These are phyloP conservation scores for Propithecus coquereli DNA, from an alignment of 2,113 vertebrate species.

Conservation along the genomic window DNA sequence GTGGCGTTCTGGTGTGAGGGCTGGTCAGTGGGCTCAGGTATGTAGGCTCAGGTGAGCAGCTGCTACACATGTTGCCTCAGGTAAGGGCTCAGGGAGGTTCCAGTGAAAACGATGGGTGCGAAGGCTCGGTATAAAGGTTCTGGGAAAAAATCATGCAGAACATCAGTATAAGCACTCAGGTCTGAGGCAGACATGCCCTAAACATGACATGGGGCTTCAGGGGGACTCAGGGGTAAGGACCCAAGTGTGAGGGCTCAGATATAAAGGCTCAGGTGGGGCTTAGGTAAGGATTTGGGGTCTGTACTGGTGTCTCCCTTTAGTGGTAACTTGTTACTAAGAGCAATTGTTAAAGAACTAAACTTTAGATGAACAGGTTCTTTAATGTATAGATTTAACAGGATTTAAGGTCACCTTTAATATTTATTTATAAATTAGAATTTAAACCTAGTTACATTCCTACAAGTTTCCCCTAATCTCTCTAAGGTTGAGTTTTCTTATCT, in stretches of 20 bases:
- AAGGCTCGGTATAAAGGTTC: not conserved
- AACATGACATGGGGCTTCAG: not conserved
- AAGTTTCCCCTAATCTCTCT: not conserved
- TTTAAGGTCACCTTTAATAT: not conserved
- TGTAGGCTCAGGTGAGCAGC: not conserved
- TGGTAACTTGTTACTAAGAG: not conserved
- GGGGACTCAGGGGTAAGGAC: not conserved
- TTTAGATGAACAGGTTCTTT: not conserved
- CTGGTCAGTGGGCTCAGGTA: accelerated
- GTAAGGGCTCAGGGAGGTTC: not conserved
- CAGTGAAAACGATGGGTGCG: not conserved
- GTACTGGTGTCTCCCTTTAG: not conserved
- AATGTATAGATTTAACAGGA: not conserved
- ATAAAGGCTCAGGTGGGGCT: not conserved
- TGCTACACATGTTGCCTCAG: not conserved
- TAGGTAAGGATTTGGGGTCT: not conserved
- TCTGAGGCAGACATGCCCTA: not conserved
- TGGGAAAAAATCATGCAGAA: not conserved
- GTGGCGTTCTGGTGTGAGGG: not conserved
- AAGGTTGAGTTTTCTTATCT: not conserved
- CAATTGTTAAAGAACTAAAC: not conserved
- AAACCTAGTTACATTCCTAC: not conserved
- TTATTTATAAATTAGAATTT: not conserved
- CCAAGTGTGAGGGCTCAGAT: not conserved
- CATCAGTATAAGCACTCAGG: not conserved